Conservation (phyloP, 1,140 invertebrate species). For the Tyrophagus putrescentiae region DNA sequence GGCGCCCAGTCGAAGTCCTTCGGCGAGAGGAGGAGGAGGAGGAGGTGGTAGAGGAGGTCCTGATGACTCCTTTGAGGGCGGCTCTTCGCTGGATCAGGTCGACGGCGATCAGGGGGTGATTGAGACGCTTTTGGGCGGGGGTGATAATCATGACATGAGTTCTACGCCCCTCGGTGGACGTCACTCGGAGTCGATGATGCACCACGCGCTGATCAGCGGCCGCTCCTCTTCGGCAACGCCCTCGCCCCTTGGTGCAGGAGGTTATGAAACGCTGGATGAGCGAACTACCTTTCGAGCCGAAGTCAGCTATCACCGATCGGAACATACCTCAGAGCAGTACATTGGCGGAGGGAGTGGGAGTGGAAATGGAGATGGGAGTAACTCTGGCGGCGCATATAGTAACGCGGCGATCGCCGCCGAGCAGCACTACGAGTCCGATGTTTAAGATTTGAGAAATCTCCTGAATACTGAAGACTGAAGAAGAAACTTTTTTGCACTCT, state of each 20-base stretch:
- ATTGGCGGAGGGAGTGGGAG: too few species aligned
- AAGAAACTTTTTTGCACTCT: too few species aligned
- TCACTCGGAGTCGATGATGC: neutral
- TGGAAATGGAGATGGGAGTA: too few species aligned
- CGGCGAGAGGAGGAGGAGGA: neutral
- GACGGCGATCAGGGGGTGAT: neutral
- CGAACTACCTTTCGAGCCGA: neutral
- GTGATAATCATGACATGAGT: too few species aligned
- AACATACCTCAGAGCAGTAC: too few species aligned
- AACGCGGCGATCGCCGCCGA: neutral
- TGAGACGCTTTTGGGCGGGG: neutral
- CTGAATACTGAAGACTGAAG: neutral
- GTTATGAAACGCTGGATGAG: too few species aligned
- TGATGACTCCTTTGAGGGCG: neutral
- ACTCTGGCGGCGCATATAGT: neutral
- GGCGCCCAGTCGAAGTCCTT: neutral
- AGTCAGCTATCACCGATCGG: neutral
- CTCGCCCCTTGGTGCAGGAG: neutral
- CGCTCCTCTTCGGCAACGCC: neutral
- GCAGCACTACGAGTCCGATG: constrained; percentile 4
- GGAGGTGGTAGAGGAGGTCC: neutral
- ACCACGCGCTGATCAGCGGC: neutral
- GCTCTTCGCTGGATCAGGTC: constrained; percentile 1
- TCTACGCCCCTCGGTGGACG: too few species aligned
- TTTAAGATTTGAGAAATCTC: neutral